Evolutionary conservation across 2,888 invertebrate species (phyloP).

Genomic region (Ophioninae sp.): DNA sequence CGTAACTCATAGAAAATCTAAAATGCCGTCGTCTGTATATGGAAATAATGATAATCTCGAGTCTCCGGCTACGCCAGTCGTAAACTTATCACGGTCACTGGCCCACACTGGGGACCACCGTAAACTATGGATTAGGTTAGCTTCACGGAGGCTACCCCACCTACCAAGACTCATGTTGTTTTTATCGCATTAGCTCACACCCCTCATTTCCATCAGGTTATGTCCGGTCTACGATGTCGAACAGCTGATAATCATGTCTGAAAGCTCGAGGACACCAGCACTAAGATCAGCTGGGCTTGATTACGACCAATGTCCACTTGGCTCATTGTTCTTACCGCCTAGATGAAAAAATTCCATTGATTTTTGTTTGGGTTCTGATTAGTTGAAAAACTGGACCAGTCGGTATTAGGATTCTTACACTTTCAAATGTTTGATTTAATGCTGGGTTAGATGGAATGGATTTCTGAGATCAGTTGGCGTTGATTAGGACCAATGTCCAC

Average conservation of each 20-base stretch:
- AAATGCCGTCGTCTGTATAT: conserved; percentile 28
- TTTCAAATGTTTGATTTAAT: no score
- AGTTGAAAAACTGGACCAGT: no score
- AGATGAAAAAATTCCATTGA: no score
- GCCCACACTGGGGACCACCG: conserved; percentile 62
- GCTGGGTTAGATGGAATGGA: no score
- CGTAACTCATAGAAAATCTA: conserved; percentile 74
- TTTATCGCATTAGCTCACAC: conserved; percentile 37
- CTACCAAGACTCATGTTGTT: conserved; percentile 62
- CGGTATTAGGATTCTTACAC: no score
- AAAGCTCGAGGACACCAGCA: background rate
- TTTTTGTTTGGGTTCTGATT: no score
- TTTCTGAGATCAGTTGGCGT: no score
- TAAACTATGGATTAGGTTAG: conserved; percentile 73
- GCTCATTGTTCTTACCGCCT: background rate
- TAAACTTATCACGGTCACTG: conserved; percentile 69
- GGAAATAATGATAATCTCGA: background rate
- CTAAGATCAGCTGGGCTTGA: background rate
- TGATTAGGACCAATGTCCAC: no score
- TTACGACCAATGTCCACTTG: background rate
- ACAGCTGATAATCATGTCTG: background rate
- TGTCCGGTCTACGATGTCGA: background rate
- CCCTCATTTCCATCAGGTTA: conserved; percentile 31
- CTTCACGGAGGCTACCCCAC: conserved; percentile 63
- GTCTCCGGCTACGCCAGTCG: conserved; percentile 30